A percentile compares a stretch with the other conserved stretches of the same genome.
Conservation (phyloP, 2,113 vertebrate genomes). For the Tyto alba region DNA sequence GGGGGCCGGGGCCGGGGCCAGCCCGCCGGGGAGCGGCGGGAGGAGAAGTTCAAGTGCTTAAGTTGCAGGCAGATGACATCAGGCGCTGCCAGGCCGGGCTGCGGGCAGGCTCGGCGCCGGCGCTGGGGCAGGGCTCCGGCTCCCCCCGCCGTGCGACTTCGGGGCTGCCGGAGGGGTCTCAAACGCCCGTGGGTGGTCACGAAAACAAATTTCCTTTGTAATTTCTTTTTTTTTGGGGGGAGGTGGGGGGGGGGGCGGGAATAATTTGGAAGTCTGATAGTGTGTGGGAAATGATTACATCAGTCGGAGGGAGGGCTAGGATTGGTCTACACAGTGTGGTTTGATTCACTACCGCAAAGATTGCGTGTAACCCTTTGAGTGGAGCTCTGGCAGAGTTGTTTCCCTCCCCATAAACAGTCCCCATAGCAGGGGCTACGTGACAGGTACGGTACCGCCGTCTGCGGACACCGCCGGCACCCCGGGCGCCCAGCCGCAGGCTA, state of each 20-base stretch:
- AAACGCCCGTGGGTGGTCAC: neutral
- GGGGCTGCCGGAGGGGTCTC: neutral
- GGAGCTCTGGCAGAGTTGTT: constrained; percentile 67
- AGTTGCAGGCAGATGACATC: constrained; percentile 23
- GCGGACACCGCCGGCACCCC: constrained; percentile 40
- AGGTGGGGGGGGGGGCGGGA: neutral
- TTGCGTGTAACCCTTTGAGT: constrained; percentile 76
- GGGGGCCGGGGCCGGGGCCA: neutral
- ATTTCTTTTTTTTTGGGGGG: neutral
- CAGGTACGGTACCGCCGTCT: constrained; percentile 65
- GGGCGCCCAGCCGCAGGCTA: constrained; percentile 21
- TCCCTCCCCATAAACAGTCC: constrained; percentile 68
- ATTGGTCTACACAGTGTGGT: constrained; percentile 73
- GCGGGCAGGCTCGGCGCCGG: constrained; percentile 12
- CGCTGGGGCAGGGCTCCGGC: neutral
- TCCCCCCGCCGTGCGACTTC: neutral
- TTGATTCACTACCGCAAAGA: constrained; percentile 78
- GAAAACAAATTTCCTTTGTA: constrained; percentile 18
- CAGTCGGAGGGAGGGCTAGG: constrained; percentile 69
- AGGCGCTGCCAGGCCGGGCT: constrained; percentile 18
- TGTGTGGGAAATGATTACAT: constrained; percentile 78
- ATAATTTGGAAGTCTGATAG: constrained; percentile 66
- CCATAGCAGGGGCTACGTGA: constrained; percentile 64
- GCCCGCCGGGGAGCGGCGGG: neutral
- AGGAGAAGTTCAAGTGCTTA: constrained; percentile 24